Evolutionary conservation across 1,140 invertebrate genomes (phyloP).

Genomic region (Leptopilina boulardi): DNA sequence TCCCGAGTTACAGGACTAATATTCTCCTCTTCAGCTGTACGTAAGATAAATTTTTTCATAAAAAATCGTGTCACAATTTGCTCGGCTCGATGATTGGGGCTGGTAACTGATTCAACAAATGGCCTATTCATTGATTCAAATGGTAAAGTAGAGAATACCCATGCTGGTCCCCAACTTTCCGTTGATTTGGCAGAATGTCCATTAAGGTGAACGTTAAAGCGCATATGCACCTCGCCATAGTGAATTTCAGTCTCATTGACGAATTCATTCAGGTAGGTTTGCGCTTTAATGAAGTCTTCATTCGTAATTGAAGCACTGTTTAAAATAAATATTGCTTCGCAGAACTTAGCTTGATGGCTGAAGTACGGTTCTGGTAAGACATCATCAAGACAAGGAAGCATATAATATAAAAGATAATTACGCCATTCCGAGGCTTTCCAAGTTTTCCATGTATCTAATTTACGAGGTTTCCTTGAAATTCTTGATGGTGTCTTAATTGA

Average conservation of each 20-base stretch:
- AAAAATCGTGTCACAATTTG: not conserved
- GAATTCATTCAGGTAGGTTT: not conserved
- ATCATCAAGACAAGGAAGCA: too few relatives aligned
- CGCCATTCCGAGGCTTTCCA: conserved; percentile 2
- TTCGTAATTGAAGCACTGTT: not conserved
- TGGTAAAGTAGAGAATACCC: conserved; percentile 5
- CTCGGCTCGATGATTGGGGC: conserved; percentile 6
- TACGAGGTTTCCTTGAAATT: not conserved
- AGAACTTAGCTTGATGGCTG: not conserved
- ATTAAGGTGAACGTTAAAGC: conserved; percentile 30
- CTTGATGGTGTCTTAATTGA: not conserved
- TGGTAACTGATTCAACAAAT: conserved; percentile 20
- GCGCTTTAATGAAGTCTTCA: not conserved
- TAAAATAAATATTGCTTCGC: not conserved
- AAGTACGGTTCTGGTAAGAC: too few relatives aligned
- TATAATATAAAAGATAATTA: not conserved
- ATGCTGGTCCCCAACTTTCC: conserved; percentile 33
- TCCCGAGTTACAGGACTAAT: too few relatives aligned
- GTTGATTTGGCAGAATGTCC: not conserved
- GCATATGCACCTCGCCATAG: conserved; percentile 26
- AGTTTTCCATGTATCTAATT: not conserved
- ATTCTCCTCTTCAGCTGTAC: too few relatives aligned
- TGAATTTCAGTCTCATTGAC: not conserved
- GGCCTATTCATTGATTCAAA: conserved; percentile 37
- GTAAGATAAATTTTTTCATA: not conserved